These are phyloP conservation scores for Heliconius cydno DNA, from an alignment of 2,888 invertebrate species.

Conservation along the genomic window DNA sequence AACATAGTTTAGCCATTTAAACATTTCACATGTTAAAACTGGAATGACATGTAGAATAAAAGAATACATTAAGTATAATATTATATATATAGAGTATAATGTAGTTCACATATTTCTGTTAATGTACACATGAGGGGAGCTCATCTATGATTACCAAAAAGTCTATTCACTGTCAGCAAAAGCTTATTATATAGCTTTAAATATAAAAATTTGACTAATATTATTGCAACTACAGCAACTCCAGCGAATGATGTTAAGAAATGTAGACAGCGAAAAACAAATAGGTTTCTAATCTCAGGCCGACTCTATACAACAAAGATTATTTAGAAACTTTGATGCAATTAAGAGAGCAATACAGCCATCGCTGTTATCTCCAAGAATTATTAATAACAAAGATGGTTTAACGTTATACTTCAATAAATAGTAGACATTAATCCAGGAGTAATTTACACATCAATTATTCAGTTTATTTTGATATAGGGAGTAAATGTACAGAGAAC, in stretches of 20 bases:
- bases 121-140: not conserved
- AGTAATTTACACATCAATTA: not conserved
- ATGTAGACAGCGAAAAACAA: not conserved
- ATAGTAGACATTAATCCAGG: not conserved
- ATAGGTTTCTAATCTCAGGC: not conserved
- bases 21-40: not conserved
- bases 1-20: constrained; percentile 9
- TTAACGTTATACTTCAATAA: not conserved
- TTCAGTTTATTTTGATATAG: not conserved
- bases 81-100: not conserved
- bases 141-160: not conserved
- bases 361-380: not conserved
- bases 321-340: not conserved
- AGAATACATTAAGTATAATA: constrained; percentile 2
- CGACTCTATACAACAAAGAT: not conserved
- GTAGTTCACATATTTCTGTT: not conserved
- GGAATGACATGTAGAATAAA: constrained; percentile 18
- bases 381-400: not conserved
- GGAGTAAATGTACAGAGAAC: not conserved
- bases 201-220: not conserved
- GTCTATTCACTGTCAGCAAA: not conserved
- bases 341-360: not conserved
- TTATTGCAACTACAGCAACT: not conserved
- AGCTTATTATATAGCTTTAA: not conserved
- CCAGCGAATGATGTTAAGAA: no score